phyloP scores from a whole-genome alignment of 2,888 invertebrate species.

The Orthosia cruda region DNA sequence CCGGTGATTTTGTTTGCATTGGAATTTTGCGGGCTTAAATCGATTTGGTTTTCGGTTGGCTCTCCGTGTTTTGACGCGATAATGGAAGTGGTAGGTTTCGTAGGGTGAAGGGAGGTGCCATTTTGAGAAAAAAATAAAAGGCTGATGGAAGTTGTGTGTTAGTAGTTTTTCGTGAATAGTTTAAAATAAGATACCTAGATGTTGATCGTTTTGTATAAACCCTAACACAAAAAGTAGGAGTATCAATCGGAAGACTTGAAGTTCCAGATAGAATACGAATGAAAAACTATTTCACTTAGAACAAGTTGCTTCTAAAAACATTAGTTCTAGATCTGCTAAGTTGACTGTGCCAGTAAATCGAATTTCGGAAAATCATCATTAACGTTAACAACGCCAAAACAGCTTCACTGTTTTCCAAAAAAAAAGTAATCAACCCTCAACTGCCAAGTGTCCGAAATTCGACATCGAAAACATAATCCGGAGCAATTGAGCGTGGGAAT shows the following conservation, averaged over 20 bases:
- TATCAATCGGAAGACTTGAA: too few species aligned
- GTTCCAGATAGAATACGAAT: not conserved
- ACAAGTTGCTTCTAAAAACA: not conserved
- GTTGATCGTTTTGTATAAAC: not conserved
- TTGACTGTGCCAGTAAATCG: not conserved
- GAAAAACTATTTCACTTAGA: not conserved
- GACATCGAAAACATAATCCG: constrained; percentile 44
- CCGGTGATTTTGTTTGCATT: constrained; percentile 76
- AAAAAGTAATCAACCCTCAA: constrained; percentile 29
- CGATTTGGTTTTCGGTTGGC: constrained; percentile 68
- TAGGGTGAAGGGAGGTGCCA: not conserved
- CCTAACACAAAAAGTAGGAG: not conserved
- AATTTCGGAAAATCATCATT: too few species aligned
- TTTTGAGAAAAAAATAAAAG: constrained; percentile 16
- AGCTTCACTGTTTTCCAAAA: not conserved
- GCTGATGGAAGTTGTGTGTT: not conserved
- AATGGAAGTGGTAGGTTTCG: constrained; percentile 54
- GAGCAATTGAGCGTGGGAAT: constrained; percentile 84
- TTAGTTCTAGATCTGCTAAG: not conserved
- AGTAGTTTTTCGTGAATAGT: not conserved
- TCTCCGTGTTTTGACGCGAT: constrained; percentile 58
- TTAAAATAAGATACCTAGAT: not conserved
- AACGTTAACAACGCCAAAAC: not conserved
- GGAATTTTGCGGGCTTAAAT: constrained; percentile 73
- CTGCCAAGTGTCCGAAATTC: constrained; percentile 23